A percentile compares a stretch with the other conserved stretches of the same genome.
phyloP scores from a whole-genome alignment of 2,888 invertebrate genomes.

The Acanthosepion pharaonis region DNA sequence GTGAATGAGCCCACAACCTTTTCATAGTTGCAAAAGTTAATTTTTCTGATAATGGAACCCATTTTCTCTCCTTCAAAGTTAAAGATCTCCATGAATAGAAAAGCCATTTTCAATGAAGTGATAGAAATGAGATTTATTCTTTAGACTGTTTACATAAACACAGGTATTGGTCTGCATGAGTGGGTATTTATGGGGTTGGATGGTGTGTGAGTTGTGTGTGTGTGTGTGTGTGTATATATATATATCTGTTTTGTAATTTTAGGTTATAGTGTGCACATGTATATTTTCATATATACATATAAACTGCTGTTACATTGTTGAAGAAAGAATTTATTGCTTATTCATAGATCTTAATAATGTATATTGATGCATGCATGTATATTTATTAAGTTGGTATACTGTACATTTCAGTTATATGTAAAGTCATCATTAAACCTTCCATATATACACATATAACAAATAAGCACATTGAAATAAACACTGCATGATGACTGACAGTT shows the following conservation, averaged over 20 bases:
- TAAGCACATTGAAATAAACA: too few species aligned
- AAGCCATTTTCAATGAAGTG: background rate
- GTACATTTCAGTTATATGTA: background rate
- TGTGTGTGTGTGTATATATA: too few species aligned
- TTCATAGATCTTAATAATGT: background rate
- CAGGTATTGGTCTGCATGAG: constrained; percentile 20
- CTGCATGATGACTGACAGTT: too few species aligned
- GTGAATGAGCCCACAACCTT: background rate
- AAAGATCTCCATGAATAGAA: constrained; percentile 1
- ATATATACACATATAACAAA: background rate
- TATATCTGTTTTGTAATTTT: too few species aligned
- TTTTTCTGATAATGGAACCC: constrained; percentile 33
- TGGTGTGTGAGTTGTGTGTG: background rate
- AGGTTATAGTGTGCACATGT: too few species aligned
- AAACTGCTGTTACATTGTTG: too few species aligned
- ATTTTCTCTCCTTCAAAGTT: constrained; percentile 23
- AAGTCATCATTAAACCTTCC: background rate
- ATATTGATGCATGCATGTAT: background rate
- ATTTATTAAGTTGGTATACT: background rate
- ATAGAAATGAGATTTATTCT: constrained; percentile 33
- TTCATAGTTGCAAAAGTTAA: constrained; percentile 18
- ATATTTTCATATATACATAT: background rate
- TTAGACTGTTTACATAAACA: constrained; percentile 33
- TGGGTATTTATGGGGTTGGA: background rate
- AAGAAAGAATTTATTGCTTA: background rate